Percentiles rank a stretch among this genome's conserved stretches.
Evolutionary conservation across 1,140 invertebrate genomes (phyloP).

Genomic region (Penaeus vannamei): DNA sequence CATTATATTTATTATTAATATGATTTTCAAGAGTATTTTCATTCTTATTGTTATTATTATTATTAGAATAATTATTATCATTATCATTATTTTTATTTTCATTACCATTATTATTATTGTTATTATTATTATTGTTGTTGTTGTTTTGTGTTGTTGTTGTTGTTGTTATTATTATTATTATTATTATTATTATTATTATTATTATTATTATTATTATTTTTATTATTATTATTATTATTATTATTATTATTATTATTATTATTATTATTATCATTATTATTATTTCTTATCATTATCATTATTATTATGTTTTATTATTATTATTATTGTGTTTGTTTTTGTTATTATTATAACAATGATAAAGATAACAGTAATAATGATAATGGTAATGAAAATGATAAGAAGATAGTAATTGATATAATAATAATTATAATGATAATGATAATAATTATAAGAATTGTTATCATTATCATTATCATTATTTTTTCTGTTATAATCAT

Average conservation of each 20-base stretch:
- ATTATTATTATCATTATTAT: conserved; percentile 27
- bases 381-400: neutral
- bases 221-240: neutral
- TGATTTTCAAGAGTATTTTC: too few species aligned
- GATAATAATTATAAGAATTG: conserved; percentile 6
- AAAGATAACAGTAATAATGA: neutral
- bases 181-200: neutral
- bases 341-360: too few species aligned
- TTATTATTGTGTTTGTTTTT: too few species aligned
- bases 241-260: neutral
- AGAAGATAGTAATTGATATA: neutral
- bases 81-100: too few species aligned
- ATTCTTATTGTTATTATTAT: too few species aligned
- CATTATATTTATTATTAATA: neutral
- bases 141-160: neutral
- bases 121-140: neutral
- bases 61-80: neutral
- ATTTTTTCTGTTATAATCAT: too few species aligned
- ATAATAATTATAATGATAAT: neutral
- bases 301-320: too few species aligned
- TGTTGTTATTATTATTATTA: neutral
- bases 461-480: conserved; percentile 34
- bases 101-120: neutral
- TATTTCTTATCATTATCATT: too few species aligned
- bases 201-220: neutral